Evolutionary conservation across 2,113 vertebrate species (phyloP).

Genomic region (Protobothrops flavoviridis): DNA sequence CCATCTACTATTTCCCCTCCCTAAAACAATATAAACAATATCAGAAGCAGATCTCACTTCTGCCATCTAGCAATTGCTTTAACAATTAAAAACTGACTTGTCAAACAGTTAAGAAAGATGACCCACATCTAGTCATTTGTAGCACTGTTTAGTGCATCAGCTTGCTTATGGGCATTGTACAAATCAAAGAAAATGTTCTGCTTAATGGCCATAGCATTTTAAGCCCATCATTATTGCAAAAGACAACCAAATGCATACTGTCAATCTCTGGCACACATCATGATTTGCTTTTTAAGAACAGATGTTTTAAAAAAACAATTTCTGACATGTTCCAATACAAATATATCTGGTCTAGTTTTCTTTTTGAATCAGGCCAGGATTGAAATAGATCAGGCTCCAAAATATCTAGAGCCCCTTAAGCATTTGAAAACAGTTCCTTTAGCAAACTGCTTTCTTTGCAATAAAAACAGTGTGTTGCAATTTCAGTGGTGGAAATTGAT

Average conservation of each 20-base stretch:
- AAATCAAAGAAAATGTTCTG: constrained; percentile 51
- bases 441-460: background rate
- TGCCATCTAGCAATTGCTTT: constrained; percentile 53
- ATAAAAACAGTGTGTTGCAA: background rate
- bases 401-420: background rate
- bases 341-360: constrained; percentile 17
- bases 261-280: constrained; percentile 43
- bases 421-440: background rate
- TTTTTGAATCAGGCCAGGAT: background rate
- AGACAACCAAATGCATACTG: constrained; percentile 62
- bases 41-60: constrained; percentile 41
- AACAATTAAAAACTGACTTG: constrained; percentile 77
- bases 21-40: constrained; percentile 40
- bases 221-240: constrained; percentile 64
- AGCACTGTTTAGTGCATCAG: constrained; percentile 63
- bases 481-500: background rate
- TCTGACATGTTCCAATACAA: constrained; percentile 17
- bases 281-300: constrained; percentile 14
- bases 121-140: constrained; percentile 62
- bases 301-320: constrained; percentile 18
- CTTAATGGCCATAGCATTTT: constrained; percentile 70
- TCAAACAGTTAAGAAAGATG: constrained; percentile 59
- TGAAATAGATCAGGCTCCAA: background rate
- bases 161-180: constrained; percentile 64
- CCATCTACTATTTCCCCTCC: constrained; percentile 28